phyloP scores from a whole-genome alignment of 2,888 invertebrate genomes.

The Hyppa rectilinea region DNA sequence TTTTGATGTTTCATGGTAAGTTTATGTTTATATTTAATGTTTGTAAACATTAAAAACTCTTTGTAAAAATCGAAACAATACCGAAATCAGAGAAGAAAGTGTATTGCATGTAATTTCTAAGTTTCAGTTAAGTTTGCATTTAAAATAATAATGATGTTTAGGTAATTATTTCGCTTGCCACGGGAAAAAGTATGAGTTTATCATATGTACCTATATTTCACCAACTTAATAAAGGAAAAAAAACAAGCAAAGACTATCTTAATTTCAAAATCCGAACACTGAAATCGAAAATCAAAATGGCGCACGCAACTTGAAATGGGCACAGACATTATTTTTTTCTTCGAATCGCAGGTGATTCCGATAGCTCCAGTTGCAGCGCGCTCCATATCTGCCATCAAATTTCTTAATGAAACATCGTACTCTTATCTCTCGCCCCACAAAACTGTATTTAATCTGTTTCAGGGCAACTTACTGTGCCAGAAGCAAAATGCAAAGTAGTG shows the following conservation, averaged over 20 bases:
- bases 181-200: too few relatives aligned
- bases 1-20: background rate
- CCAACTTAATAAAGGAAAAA: too few relatives aligned
- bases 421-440: slow-evolving; percentile 53
- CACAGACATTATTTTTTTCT: slow-evolving; percentile 17
- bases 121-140: too few relatives aligned
- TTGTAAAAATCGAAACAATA: background rate
- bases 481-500: slow-evolving; percentile 60
- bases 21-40: slow-evolving; percentile 1
- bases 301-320: background rate
- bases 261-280: slow-evolving; percentile 21
- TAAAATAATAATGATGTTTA: too few relatives aligned
- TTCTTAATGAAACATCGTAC: slow-evolving; percentile 55
- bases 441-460: slow-evolving; percentile 55
- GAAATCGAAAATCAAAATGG: slow-evolving; percentile 34
- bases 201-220: too few relatives aligned
- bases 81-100: background rate
- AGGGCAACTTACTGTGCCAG: slow-evolving; percentile 58
- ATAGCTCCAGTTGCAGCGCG: slow-evolving; percentile 20
- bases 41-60: background rate
- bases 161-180: too few relatives aligned
- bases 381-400: slow-evolving; percentile 52
- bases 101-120: too few relatives aligned
- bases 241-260: too few relatives aligned
- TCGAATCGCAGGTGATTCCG: slow-evolving; percentile 29